These are phyloP conservation scores for Magallana angulata DNA, from an alignment of 1,140 invertebrate species.

Conservation along the genomic window DNA sequence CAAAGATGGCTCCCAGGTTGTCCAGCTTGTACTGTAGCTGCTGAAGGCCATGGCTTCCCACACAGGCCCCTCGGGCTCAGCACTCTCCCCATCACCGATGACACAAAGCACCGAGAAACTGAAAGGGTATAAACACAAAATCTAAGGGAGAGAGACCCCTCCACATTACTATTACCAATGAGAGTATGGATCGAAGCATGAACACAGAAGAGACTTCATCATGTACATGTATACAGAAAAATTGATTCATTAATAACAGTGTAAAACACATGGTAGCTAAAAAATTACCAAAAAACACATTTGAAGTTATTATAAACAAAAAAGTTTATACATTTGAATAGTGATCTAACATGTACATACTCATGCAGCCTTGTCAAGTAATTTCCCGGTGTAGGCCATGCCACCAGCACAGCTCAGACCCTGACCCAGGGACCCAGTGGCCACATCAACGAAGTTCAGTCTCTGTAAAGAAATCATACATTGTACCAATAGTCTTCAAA, in stretches of 20 bases:
- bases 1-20: conserved; percentile 97
- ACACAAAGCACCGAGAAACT: conserved; percentile 93
- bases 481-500: too few species aligned
- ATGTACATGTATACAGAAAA: too few species aligned
- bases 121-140: conserved; percentile 34
- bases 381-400: conserved; percentile 99
- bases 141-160: neutral
- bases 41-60: conserved; percentile 99
- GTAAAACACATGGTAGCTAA: too few species aligned
- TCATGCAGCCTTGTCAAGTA: conserved; percentile 89
- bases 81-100: conserved; percentile 98
- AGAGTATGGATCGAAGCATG: neutral
- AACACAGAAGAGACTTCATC: too few species aligned
- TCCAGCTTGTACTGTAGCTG: conserved; percentile 94
- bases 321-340: too few species aligned
- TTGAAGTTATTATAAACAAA: too few species aligned
- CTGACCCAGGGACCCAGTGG: conserved; percentile 98
- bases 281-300: neutral
- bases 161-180: neutral
- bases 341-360: conserved; percentile 61
- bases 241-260: too few species aligned
- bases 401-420: conserved; percentile 96
- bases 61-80: conserved; percentile 92
- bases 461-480: conserved; percentile 80
- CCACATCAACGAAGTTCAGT: conserved; percentile 98